A percentile compares a stretch with the other conserved stretches of the same genome.
phyloP scores from a whole-genome alignment of 2,888 invertebrate species.

The Dicyrtomina minuta region DNA sequence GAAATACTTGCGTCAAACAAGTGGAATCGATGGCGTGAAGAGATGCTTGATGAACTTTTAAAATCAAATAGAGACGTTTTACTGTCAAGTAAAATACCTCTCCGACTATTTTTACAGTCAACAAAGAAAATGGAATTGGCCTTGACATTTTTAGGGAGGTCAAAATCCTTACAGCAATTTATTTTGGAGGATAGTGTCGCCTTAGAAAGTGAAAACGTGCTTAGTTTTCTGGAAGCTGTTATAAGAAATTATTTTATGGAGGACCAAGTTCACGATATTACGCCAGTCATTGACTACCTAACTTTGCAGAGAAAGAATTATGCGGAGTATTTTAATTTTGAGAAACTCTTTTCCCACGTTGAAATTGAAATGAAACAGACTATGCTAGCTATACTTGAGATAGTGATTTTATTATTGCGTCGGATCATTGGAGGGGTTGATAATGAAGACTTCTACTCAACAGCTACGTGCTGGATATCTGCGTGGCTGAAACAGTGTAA shows the following conservation, averaged over 20 bases:
- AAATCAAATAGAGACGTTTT: constrained; percentile 17
- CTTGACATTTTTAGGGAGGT: constrained; percentile 6
- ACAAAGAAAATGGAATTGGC: constrained; percentile 26
- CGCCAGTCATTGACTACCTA: constrained; percentile 22
- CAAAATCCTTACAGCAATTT: constrained; percentile 7
- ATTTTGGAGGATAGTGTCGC: constrained; percentile 26
- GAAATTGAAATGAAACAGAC: constrained; percentile 31
- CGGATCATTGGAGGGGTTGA: constrained; percentile 9
- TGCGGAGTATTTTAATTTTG: constrained; percentile 35
- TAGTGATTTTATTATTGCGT: constrained; percentile 26
- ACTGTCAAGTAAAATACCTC: constrained; percentile 27
- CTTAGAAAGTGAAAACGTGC: constrained; percentile 7
- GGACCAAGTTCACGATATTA: constrained; percentile 13
- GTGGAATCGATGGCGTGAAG: constrained; percentile 20
- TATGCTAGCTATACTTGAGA: constrained; percentile 35
- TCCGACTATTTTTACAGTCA: constrained; percentile 35
- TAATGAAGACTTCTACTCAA: constrained; percentile 43
- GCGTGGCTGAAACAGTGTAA: constrained; percentile 47
- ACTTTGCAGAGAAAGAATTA: constrained; percentile 24
- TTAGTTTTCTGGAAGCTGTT: constrained; percentile 7
- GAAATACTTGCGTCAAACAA: constrained; percentile 20
- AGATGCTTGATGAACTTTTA: constrained; percentile 17
- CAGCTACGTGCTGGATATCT: constrained; percentile 48
- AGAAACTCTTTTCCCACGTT: constrained; percentile 39
- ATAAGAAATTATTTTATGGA: constrained; percentile 27